These are phyloP conservation scores for Phorcus lineatus DNA, from an alignment of 2,888 invertebrate genomes.

Conservation along the genomic window DNA sequence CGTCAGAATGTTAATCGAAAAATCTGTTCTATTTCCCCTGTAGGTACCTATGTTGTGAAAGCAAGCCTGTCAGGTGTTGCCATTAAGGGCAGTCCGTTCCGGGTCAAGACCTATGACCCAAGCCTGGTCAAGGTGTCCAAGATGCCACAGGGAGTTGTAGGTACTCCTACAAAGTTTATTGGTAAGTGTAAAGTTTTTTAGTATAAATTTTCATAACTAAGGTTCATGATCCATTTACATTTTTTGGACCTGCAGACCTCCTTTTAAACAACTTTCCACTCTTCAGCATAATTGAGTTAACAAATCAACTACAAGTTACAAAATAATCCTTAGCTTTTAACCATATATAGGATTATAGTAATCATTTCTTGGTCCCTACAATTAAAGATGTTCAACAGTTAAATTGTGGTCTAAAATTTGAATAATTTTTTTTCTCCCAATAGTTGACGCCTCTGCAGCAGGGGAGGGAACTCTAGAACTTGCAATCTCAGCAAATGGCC, in stretches of 20 bases:
- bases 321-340: no score
- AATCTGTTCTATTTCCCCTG: neutral
- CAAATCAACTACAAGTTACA: no score
- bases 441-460: conserved; percentile 93
- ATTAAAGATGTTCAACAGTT: no score
- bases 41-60: conserved; percentile 65
- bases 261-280: no score
- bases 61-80: conserved; percentile 58
- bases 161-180: conserved; percentile 94
- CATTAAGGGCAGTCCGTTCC: conserved; percentile 75
- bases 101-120: conserved; percentile 83
- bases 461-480: conserved; percentile 96
- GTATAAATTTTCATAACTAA: no score
- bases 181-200: conserved; percentile 80
- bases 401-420: no score
- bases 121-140: conserved; percentile 95
- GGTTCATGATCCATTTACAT: no score
- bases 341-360: no score
- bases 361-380: no score
- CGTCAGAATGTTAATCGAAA: neutral
- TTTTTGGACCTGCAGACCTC: no score
- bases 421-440: neutral
- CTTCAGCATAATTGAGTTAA: no score
- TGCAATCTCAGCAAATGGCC: conserved; percentile 91
- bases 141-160: conserved; percentile 86